Conservation (phyloP, 2,888 invertebrate genomes). For the Oscheius sp. region DNA sequence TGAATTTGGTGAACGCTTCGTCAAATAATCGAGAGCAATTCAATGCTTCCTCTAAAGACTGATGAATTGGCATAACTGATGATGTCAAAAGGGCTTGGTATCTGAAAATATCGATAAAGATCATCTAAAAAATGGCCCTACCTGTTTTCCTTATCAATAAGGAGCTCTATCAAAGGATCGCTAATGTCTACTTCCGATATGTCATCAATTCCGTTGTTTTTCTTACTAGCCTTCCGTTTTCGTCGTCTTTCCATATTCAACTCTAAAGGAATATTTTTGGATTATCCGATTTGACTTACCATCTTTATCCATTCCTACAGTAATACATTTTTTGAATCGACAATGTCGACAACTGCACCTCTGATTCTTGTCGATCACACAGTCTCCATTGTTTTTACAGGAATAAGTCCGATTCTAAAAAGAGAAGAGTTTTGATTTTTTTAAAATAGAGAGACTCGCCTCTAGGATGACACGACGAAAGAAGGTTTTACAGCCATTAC, state of each 20-base stretch:
- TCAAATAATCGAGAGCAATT: conserved; percentile 42
- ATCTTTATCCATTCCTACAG: conserved; percentile 62
- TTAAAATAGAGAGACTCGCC: conserved; percentile 34
- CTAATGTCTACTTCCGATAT: conserved; percentile 29
- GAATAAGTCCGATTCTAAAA: conserved; percentile 67
- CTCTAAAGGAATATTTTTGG: conserved; percentile 42
- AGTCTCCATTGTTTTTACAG: conserved; percentile 64
- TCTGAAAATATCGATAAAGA: conserved; percentile 28
- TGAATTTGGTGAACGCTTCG: conserved; percentile 38
- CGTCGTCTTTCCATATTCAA: conserved; percentile 66
- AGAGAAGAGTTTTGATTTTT: background rate
- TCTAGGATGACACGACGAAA: conserved; percentile 65
- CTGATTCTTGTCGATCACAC: conserved; percentile 63
- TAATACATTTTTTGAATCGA: conserved; percentile 65
- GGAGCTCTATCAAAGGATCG: conserved; percentile 55
- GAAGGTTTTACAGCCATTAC: conserved; percentile 66
- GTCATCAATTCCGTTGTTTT: conserved; percentile 36
- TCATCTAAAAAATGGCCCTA: conserved; percentile 1
- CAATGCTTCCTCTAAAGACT: conserved; percentile 44
- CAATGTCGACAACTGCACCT: conserved; percentile 64
- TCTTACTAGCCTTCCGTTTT: conserved; percentile 57
- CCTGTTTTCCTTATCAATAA: conserved; percentile 48
- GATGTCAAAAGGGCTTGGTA: conserved; percentile 50
- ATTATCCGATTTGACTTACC: conserved; percentile 34
- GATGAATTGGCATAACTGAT: conserved; percentile 45